Evolutionary conservation across 2,888 invertebrate genomes (phyloP), one percentile per base, ranked within the genome.

Genomic region (Polia nebulosa): DNA sequence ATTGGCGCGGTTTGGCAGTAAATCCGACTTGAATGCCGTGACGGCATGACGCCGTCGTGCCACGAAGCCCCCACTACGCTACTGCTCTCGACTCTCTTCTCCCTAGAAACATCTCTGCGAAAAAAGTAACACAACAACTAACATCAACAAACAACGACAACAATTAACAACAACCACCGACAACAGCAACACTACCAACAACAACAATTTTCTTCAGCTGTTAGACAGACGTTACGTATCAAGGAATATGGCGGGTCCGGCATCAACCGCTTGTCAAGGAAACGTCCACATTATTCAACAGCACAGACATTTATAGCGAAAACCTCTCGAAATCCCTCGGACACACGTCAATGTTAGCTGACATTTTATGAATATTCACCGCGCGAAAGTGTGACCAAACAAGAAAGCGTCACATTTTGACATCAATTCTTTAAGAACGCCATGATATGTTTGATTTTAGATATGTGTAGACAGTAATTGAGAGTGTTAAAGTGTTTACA

Each of bases 321-420:
- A 53, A 53, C 52, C 32, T 72, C 66, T 76, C 57, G 55, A 71
- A 61, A 65, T 59, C 39, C 45, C 55, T 32, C 41, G 32, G 29
- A 13, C 56, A 52, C 4, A 59, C 17, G 25, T 7, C 25, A n/a
- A 60, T 67, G 63, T 68, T 51, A 32, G 27, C 51, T 62, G 73
- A 47, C 64, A 64, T 64, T 72, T 45, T 55, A 77, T 78, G 69
- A 78, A 78, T 78, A 78, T 78, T 78, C 78, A 78, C 57, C 9
- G 27, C 32, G 61, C 56, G 74, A 74, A 78, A 78, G 78, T 78
- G 78, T 59, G 74, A 52, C 65, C 34, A 51, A 71, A 62, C 74
- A 66, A 56, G 74, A 78, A 66, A 77, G 78, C 65, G 45, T 22
- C 51, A n/a, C 27, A 57, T 74, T 60, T 57, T 78, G 77, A 78